A percentile compares a stretch with the other conserved stretches of the same genome.
These are phyloP conservation scores for Pomatostomus ruficeps DNA, from an alignment of 2,113 vertebrate genomes.

Conservation along the genomic window DNA sequence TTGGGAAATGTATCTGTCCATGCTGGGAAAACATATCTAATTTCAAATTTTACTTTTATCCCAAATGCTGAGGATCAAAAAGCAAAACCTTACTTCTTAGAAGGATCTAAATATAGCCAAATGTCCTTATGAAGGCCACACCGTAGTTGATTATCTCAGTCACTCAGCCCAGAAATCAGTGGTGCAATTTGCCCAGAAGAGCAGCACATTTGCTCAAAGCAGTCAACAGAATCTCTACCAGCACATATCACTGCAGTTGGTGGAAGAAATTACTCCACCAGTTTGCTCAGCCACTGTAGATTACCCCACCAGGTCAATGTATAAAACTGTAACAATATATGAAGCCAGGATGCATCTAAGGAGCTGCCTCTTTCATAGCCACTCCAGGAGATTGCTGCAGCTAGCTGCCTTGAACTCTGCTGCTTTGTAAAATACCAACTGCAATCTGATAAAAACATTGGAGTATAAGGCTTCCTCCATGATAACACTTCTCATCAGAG, in stretches of 20 bases:
- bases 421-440: not conserved
- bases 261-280: not conserved
- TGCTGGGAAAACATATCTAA: not conserved
- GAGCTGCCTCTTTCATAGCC: not conserved
- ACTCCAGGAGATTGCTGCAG: not conserved
- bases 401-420: not conserved
- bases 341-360: not conserved
- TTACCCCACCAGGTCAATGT: not conserved
- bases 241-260: not conserved
- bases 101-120: not conserved
- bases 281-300: not conserved
- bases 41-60: not conserved
- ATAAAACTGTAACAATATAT: not conserved
- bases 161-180: not conserved
- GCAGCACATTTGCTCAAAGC: not conserved
- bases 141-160: not conserved
- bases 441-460: not conserved
- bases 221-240: not conserved
- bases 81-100: not conserved
- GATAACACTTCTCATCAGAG: not conserved
- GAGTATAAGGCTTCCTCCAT: not conserved
- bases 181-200: not conserved
- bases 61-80: not conserved
- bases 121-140: not conserved
- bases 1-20: not conserved